Base-by-base conservation (phyloP, 2,797 vertebrate genomes). In the Mycteria americana region DNA sequence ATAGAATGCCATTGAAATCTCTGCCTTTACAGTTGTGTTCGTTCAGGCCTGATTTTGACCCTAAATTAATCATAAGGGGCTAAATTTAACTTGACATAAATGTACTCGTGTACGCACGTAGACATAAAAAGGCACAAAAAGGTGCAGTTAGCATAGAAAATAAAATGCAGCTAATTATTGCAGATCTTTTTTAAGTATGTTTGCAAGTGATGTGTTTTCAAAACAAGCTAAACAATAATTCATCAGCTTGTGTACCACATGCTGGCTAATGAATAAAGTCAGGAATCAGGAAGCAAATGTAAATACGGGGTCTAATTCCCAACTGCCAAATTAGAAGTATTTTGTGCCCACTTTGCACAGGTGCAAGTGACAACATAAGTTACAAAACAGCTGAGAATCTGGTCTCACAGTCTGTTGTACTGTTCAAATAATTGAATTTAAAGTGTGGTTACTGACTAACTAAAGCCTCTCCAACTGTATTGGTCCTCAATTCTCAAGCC, bases 261-360 rank as follows among this genome's bases (percentile, higher is more conserved):
- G 91, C 93, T 97, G 95, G 75, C 70, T 96, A 93, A 97, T 97
- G 93, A 97, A 97, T 96, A 97, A 96, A 96, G 96, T 94, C 97
- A 96, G 86, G 92, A 97, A 96, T 96, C 92, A 69, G 93, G 91
- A 92, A 88, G 37, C 67, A 96, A 88, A 95, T 65, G 82, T 95
- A 91, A 86, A 77, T 33, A 95, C n/a, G 84, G 95, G 87, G 48
- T 89, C 89, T 97, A 86, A 93, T 93, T 97, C 93, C 89, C 80
- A 93, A 93, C 87, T 74, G 94, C 93, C 94, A 94, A 88, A 97
- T 95, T 92, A 96, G 85, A 92, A 95, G 96, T 95, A 85, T 93
- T 97, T 93, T 93, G 85, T 95, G 91, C 91, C 95, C 93, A 89
- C 95, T 97, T 96, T 94, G 92, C 93, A 96, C 93, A 92, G 96